Evolutionary conservation across 2,797 vertebrate genomes (phyloP).

Genomic region (Carduelis carduelis): DNA sequence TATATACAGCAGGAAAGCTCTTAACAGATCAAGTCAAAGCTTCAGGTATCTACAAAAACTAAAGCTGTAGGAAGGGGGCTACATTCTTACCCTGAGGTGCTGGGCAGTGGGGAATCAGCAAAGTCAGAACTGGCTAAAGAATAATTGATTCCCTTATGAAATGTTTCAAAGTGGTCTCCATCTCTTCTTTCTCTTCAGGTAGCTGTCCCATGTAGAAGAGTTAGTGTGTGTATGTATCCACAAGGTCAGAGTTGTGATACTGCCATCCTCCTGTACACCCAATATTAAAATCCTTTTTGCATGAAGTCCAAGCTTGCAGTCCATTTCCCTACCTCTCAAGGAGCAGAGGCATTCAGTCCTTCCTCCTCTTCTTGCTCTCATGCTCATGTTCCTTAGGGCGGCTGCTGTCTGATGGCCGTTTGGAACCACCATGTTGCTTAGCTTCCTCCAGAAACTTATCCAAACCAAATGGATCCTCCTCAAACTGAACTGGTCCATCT

Average conservation of each 20-base stretch:
- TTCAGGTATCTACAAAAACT: constrained; percentile 45
- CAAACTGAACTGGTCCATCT: constrained; percentile 95
- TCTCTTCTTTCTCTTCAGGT: neutral
- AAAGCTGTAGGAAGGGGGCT: constrained; percentile 23
- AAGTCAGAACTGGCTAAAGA: neutral
- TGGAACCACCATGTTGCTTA: constrained; percentile 95
- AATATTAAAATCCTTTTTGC: constrained; percentile 14
- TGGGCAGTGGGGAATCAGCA: neutral
- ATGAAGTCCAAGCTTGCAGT: constrained; percentile 49
- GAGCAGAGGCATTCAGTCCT: constrained; percentile 80
- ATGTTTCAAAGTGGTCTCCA: constrained; percentile 28
- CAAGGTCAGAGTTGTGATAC: neutral
- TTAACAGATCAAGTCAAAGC: constrained; percentile 22
- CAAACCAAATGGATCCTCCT: constrained; percentile 97
- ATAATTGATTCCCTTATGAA: neutral
- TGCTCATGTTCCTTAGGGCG: constrained; percentile 96
- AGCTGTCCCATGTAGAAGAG: neutral
- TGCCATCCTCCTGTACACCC: constrained; percentile 9
- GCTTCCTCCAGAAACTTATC: constrained; percentile 99
- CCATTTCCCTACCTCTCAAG: neutral
- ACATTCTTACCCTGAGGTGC: constrained; percentile 45
- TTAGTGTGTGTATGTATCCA: neutral
- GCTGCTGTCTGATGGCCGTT: constrained; percentile 89
- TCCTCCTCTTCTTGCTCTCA: constrained; percentile 94
- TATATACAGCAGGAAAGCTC: constrained; percentile 58